These are phyloP conservation scores for Caloenas nicobarica DNA, from an alignment of 2,113 vertebrate species.

Conservation along the genomic window DNA sequence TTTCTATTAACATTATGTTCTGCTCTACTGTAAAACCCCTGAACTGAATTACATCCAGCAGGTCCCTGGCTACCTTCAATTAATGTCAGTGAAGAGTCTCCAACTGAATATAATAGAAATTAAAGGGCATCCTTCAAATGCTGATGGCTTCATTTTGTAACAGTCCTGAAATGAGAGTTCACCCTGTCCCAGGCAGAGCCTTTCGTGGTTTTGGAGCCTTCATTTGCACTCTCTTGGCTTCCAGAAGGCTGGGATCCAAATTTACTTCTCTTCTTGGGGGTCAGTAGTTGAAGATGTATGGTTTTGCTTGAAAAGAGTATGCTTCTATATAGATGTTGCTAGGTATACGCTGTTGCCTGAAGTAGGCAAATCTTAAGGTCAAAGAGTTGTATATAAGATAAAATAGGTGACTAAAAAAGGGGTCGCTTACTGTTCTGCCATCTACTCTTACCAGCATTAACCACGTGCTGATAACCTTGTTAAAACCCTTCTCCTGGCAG, in stretches of 20 bases:
- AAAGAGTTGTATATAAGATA: not conserved
- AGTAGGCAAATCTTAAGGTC: not conserved
- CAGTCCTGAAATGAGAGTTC: not conserved
- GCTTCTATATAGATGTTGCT: not conserved
- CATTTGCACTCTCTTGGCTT: not conserved
- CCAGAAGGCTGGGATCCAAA: not conserved
- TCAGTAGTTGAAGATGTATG: not conserved
- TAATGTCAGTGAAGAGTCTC: not conserved
- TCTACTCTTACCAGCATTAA: not conserved
- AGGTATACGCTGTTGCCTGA: not conserved
- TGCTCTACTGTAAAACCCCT: not conserved
- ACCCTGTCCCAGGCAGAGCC: not conserved
- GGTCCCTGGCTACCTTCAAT: not conserved
- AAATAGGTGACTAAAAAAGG: not conserved
- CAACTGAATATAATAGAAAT: not conserved
- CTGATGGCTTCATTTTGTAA: not conserved
- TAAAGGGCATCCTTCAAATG: not conserved
- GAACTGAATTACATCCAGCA: not conserved
- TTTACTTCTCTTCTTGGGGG: not conserved
- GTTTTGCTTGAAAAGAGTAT: not conserved
- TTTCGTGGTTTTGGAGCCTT: not conserved
- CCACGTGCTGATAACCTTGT: not conserved
- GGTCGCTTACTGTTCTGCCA: not conserved
- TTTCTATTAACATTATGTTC: not conserved
- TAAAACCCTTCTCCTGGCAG: not conserved